These are phyloP conservation scores for Choristoneura fumiferana DNA, from an alignment of 1,140 invertebrate species.

Conservation along the genomic window DNA sequence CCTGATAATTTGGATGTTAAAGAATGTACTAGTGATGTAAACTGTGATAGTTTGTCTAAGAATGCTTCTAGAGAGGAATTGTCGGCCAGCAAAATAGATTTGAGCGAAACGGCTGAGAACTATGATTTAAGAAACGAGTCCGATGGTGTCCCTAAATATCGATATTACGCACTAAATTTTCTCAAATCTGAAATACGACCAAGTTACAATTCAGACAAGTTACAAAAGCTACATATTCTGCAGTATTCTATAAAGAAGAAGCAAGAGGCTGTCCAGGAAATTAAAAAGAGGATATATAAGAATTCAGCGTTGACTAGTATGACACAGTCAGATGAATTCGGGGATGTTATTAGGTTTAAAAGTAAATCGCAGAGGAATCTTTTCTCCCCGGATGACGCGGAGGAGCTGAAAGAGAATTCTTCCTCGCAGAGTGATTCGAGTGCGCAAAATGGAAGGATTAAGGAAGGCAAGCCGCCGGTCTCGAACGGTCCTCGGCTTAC, in stretches of 20 bases:
- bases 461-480: conserved; percentile 43
- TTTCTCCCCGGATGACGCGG: conserved; percentile 53
- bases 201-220: conserved; percentile 87
- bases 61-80: conserved; percentile 60
- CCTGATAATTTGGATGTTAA: conserved; percentile 67
- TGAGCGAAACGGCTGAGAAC: conserved; percentile 74
- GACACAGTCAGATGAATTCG: conserved; percentile 32
- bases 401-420: conserved; percentile 42
- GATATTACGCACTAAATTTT: conserved; percentile 69
- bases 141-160: conserved; percentile 58
- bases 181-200: conserved; percentile 81
- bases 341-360: conserved; percentile 44
- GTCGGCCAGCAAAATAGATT: conserved; percentile 60
- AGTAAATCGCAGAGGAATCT: conserved; percentile 60
- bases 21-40: conserved; percentile 60
- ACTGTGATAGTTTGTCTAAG: conserved; percentile 54
- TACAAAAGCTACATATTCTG: conserved; percentile 77
- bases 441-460: conserved; percentile 53
- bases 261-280: conserved; percentile 69
- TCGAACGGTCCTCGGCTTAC: conserved; percentile 62
- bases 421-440: conserved; percentile 49
- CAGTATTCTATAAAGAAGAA: conserved; percentile 75
- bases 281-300: conserved; percentile 72
- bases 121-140: conserved; percentile 66
- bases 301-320: conserved; percentile 60